Evolutionary conservation across 2,113 vertebrate genomes (phyloP), one percentile per base, ranked within the genome.

Genomic region (Malurus melanocephalus): DNA sequence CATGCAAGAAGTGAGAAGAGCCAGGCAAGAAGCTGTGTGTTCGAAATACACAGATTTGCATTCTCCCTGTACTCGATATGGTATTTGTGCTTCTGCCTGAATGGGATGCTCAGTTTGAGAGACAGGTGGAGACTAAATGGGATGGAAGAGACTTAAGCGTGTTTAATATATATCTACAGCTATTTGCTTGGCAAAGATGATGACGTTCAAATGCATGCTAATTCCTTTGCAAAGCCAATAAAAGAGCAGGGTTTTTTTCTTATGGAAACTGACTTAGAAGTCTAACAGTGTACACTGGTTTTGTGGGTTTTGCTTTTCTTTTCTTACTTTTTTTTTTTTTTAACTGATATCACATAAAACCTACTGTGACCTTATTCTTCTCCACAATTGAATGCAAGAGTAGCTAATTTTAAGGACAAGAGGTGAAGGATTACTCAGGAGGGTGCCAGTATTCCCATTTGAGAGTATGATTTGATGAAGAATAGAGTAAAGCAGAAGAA

Each of bases 51-150:
- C 3, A 24, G 52, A 32, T 45, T 46, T 62, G 38, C 82, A 7
- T 53, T 85, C 23, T 51, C 26, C 78, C 27, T 89, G 1, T 83
- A 48, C 10, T 74, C 15, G 19, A 22, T 53, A 20, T 38, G 18
- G n/a, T 49, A 30, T 67, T 79, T 78, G 42, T 80, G 55, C 43
- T 76, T 87, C 72, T 80, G 90, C 51, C 59, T 80, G 38, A 45
- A 80, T 30, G n/a, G 62, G 77, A 72, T 89, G 48, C 85, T 94
- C 72, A 42, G 33, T 80, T 87, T 94, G 79, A 88, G 67, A 92
- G 87, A 92, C 92, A 96, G 93, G 95, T 96, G 95, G 95, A 94
- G 90, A 71, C 79, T 89, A 96, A 96, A 95, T 95, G 85, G 79
- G 95, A 96, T 96, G 11, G 42, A 92, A 86, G 66, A 92, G 95